Base-by-base conservation (phyloP, 2,888 invertebrate genomes). In the Alviniconcha strummeri region DNA sequence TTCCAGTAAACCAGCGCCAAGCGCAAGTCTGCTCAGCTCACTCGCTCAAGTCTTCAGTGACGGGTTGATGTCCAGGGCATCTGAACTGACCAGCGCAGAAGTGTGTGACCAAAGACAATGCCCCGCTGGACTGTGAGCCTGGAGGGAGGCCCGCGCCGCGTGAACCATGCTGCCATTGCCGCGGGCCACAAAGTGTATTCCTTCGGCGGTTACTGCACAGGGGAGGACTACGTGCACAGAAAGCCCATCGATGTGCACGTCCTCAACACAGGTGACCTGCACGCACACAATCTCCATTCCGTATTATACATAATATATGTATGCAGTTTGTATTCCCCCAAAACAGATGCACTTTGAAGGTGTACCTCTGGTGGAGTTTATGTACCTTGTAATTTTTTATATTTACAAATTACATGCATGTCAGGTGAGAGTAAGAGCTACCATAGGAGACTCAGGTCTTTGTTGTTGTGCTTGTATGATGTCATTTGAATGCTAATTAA, bases 121-220 rank as follows among this genome's bases (percentile, higher is more conserved):
- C 87, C 89, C 84, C 83, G 88, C 78, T 98, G 98, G 98, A 97
- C 97, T 81, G 96, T 96, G 64, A 96, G 96, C 91, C 95, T 98
- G 86, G 97, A 97, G 92, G 98, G 97, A 60, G 98, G 98, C n/a
- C 98, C 98, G 19, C 95, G 96, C 90, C 95, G 98, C 86, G 98
- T 98, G 17, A 98, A 98, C 93, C 98, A 98, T 95, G 97, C 98
- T n/a, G 97, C 97, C 7, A 97, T 96, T 55, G 95, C 96, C 84
- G 96, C 97, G 72, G 90, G 89, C 11, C 96, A 96, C 55, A 92
- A 92, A 72, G 97, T 98, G 87, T 98, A 96, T 94, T 97, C 97
- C 0, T 98, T 98, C 93, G 98, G 98, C 71, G 98, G 98, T 56
- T 98, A 97, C 93, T 97, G 97, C 92, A 97, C 97, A 0, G 96